These are phyloP conservation scores for Todiramphus saurophagus DNA, from an alignment of 2,113 vertebrate genomes.

Conservation along the genomic window DNA sequence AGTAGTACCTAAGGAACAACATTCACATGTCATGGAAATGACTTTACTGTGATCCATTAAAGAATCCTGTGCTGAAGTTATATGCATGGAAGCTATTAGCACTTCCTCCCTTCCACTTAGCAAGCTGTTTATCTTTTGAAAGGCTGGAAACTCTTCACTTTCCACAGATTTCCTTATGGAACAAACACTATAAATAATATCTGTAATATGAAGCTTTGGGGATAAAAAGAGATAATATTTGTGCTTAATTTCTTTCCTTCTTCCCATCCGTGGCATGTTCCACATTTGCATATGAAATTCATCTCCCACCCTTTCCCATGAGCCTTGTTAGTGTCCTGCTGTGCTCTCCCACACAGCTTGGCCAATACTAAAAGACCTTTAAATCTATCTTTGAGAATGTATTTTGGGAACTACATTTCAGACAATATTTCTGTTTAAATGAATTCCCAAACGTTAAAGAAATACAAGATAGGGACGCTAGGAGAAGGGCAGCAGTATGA, in stretches of 20 bases:
- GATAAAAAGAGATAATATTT: neutral
- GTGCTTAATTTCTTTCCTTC: neutral
- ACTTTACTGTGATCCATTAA: neutral
- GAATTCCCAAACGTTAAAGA: neutral
- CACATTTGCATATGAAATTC: neutral
- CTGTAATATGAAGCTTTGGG: neutral
- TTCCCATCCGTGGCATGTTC: neutral
- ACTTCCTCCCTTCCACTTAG: neutral
- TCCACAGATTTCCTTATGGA: neutral
- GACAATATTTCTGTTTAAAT: neutral
- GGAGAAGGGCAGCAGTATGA: neutral
- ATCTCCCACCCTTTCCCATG: conserved; percentile 2
- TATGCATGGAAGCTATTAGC: neutral
- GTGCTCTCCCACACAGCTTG: conserved; percentile 20
- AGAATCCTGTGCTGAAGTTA: neutral
- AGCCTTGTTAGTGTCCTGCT: conserved; percentile 1
- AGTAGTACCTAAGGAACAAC: neutral
- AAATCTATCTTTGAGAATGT: neutral
- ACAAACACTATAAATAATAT: neutral
- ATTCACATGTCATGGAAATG: neutral
- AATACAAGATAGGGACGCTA: neutral
- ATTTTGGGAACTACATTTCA: neutral
- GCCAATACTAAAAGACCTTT: neutral
- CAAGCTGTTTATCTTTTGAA: neutral
- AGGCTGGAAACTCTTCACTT: neutral